phyloP scores from a whole-genome alignment of 1,140 invertebrate genomes.

The Zaprionus inermis region DNA sequence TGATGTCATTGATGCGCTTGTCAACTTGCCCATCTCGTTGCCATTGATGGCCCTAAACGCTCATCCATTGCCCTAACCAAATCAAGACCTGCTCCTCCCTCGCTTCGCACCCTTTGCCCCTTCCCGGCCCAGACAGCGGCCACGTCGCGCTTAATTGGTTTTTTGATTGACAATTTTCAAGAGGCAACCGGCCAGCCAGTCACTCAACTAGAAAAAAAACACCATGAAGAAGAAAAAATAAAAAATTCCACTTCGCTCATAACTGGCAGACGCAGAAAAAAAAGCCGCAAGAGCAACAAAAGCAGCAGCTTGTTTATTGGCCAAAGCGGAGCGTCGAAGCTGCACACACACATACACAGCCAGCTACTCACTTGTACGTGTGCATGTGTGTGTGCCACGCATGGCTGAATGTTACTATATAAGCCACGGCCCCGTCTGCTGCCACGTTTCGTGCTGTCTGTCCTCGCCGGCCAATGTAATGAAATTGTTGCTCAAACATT shows the following conservation, averaged over 20 bases:
- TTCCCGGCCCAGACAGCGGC: constrained; percentile 42
- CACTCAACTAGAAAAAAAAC: constrained; percentile 12
- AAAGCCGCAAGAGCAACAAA: constrained; percentile 29
- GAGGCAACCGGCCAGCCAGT: constrained; percentile 41
- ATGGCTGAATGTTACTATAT: background rate
- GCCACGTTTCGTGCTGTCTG: background rate
- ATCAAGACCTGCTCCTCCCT: background rate
- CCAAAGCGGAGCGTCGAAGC: constrained; percentile 40
- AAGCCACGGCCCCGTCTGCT: background rate
- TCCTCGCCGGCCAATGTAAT: constrained; percentile 28
- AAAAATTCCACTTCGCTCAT: constrained; percentile 50
- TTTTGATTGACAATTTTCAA: constrained; percentile 83
- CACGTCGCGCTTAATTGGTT: constrained; percentile 81
- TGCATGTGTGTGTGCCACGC: background rate
- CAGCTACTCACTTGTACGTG: background rate
- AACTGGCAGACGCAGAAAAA: constrained; percentile 57
- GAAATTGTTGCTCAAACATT: constrained; percentile 55
- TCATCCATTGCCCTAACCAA: constrained; percentile 26
- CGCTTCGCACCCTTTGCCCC: background rate
- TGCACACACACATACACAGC: constrained; percentile 14
- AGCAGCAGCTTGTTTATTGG: constrained; percentile 59
- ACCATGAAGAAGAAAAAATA: constrained; percentile 7
- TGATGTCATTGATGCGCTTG: constrained; percentile 25
- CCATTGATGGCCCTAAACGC: constrained; percentile 43
- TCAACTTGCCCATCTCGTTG: constrained; percentile 27